Evolutionary conservation across 2,888 invertebrate genomes (phyloP).

Genomic region (Agrochola lota): DNA sequence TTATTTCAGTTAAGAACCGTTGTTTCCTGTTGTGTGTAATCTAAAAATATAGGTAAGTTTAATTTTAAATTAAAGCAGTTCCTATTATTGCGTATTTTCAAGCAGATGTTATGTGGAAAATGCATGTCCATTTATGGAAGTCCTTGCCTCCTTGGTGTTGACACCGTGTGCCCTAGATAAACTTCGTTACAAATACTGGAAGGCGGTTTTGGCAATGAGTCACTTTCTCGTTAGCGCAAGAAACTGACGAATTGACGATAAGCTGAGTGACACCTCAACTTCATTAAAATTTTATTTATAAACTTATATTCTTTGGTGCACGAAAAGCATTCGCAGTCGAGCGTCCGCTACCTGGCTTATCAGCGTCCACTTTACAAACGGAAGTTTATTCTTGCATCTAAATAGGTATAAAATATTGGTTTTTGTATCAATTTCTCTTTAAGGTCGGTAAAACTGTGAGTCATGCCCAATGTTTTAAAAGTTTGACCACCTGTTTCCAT

Average conservation of each 20-base stretch:
- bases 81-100: conserved; percentile 1
- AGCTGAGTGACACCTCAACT: conserved; percentile 71
- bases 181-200: conserved; percentile 68
- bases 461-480: conserved; percentile 21
- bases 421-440: conserved; percentile 5
- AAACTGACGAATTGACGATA: conserved; percentile 76
- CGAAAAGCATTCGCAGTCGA: conserved; percentile 13
- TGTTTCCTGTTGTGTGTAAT: conserved; percentile 55
- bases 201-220: conserved; percentile 79
- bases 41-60: conserved; percentile 68
- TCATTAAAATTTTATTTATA: conserved; percentile 76
- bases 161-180: conserved; percentile 80
- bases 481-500: conserved; percentile 17
- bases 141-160: conserved; percentile 77
- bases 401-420: conserved; percentile 27
- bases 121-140: conserved; percentile 80
- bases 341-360: conserved; percentile 42
- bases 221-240: conserved; percentile 76
- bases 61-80: not conserved
- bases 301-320: conserved; percentile 39
- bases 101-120: conserved; percentile 77
- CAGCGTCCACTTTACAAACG: conserved; percentile 41
- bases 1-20: conserved; percentile 59
- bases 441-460: conserved; percentile 5
- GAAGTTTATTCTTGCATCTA: conserved; percentile 35